A percentile compares a stretch with the other conserved stretches of the same genome.
These are phyloP conservation scores for Rhinoderma darwinii DNA, from an alignment of 2,113 vertebrate species.

Conservation along the genomic window DNA sequence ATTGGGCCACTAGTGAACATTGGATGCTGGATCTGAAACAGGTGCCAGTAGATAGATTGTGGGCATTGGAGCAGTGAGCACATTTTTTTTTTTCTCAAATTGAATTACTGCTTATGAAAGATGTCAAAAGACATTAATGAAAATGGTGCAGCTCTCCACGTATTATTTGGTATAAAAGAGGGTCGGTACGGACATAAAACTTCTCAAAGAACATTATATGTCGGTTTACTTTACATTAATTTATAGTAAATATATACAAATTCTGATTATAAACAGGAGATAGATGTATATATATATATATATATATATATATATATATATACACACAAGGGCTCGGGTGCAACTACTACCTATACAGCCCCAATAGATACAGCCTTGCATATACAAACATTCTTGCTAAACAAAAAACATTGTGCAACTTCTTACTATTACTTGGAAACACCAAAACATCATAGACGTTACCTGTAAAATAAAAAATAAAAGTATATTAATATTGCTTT, in stretches of 20 bases:
- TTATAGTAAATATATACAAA: neutral
- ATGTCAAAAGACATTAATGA: conserved; percentile 53
- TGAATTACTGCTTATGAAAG: conserved; percentile 37
- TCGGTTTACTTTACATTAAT: neutral
- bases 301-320: neutral
- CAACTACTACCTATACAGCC: too few relatives aligned
- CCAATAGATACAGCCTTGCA: too few relatives aligned
- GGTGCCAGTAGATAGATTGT: conserved; percentile 51
- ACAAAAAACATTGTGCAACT: neutral
- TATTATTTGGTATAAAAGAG: neutral
- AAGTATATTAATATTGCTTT: neutral
- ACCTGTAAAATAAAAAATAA: neutral
- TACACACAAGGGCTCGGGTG: too few relatives aligned
- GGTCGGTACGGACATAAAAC: neutral
- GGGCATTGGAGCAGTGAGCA: conserved; percentile 45
- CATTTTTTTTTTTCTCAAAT: conserved; percentile 27
- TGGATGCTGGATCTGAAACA: neutral
- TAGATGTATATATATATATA: conserved; percentile 4
- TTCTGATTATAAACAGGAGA: neutral
- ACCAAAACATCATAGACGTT: conserved; percentile 21
- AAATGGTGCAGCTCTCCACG: neutral
- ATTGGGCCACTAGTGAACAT: conserved; percentile 25
- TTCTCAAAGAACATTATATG: neutral
- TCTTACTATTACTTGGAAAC: conserved; percentile 45
- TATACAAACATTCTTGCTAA: neutral